Conservation (phyloP, 35 echinoderm and acorn worm species). For the Anneissia japonica region DNA sequence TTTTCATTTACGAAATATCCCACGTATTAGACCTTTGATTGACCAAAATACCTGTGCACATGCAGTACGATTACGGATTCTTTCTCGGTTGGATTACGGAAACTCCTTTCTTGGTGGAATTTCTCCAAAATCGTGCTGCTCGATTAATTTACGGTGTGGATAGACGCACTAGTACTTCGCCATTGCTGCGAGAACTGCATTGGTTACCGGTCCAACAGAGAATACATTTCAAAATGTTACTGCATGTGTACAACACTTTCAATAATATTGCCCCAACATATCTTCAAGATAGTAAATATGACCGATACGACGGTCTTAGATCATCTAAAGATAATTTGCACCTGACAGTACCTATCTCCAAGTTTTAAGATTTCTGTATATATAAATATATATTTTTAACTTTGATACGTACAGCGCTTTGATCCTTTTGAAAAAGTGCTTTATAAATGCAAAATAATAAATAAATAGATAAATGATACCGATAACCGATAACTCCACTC, state of each 20-base stretch:
- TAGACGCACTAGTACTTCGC: conserved; percentile 7
- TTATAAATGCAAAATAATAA: too few species aligned
- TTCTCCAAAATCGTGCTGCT: conserved; percentile 48
- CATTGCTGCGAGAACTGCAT: conserved; percentile 34
- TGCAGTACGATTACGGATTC: conserved; percentile 20
- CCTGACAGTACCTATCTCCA: too few species aligned
- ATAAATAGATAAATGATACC: too few species aligned
- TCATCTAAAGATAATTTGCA: too few species aligned
- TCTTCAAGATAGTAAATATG: too few species aligned
- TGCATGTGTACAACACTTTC: conserved; percentile 43
- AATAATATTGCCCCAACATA: not conserved
- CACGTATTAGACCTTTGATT: conserved; percentile 1
- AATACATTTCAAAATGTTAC: not conserved
- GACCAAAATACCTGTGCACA: conserved; percentile 7
- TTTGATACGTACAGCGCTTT: too few species aligned
- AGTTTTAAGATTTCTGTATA: too few species aligned
- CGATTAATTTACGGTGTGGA: conserved; percentile 17
- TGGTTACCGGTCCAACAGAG: conserved; percentile 44
- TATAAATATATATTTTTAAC: too few species aligned
- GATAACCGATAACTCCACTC: not conserved
- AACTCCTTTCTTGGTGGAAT: conserved; percentile 12
- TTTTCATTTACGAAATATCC: conserved; percentile 30
- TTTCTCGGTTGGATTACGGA: conserved; percentile 23
- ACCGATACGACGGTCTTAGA: too few species aligned
- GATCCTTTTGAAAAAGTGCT: too few species aligned